A percentile compares a stretch with the other conserved stretches of the same genome.
Conservation (phyloP, 2,888 invertebrate species). For the Lithophane socia region DNA sequence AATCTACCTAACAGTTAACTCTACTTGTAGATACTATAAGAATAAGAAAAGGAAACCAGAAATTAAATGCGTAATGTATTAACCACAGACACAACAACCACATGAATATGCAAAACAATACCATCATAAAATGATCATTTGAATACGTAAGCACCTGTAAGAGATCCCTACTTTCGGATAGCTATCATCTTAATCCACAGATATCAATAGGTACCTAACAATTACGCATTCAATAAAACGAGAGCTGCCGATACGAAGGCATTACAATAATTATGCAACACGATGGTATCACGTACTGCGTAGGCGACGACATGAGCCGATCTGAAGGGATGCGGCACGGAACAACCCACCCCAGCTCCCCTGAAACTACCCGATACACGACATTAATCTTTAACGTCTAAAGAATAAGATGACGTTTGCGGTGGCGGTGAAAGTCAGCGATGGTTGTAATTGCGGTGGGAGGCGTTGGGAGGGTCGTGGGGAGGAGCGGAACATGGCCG, state of each 20-base stretch:
- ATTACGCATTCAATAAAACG: conserved; percentile 64
- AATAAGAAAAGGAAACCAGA: conserved; percentile 1
- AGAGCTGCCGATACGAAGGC: conserved; percentile 70
- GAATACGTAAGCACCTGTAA: conserved; percentile 18
- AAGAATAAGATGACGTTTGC: conserved; percentile 83
- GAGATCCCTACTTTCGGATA: conserved; percentile 37
- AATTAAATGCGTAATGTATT: background rate
- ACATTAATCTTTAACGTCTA: conserved; percentile 86
- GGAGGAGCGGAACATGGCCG: conserved; percentile 88
- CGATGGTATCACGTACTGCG: conserved; percentile 79
- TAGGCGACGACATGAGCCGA: conserved; percentile 83
- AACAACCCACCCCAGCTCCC: conserved; percentile 81
- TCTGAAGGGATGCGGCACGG: conserved; percentile 83
- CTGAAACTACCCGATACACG: conserved; percentile 67
- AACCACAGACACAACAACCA: conserved; percentile 19
- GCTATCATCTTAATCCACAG: conserved; percentile 35
- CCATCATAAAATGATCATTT: conserved; percentile 13
- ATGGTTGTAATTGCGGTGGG: conserved; percentile 85
- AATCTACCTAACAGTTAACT: background rate
- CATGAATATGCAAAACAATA: conserved; percentile 29
- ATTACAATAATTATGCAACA: conserved; percentile 74
- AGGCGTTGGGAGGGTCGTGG: conserved; percentile 88
- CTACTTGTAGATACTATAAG: background rate
- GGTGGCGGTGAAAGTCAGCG: conserved; percentile 77
- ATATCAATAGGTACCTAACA: conserved; percentile 46